Evolutionary conservation across 2,113 vertebrate species (phyloP).

Genomic region (Steatornis caripensis): DNA sequence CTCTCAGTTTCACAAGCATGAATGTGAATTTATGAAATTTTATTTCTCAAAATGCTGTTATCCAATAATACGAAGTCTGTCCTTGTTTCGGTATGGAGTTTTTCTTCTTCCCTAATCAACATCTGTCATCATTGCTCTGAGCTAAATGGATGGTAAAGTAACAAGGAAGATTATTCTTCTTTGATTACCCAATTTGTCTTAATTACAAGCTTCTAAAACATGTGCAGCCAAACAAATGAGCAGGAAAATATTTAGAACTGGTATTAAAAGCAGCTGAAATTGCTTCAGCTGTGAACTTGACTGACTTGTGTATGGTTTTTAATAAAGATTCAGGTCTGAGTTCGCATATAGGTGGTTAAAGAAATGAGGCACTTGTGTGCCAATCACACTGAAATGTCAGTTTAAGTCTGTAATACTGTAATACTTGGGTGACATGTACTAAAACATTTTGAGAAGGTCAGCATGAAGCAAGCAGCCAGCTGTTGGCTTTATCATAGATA

Average conservation of each 20-base stretch:
- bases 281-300: slow-evolving; percentile 51
- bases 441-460: slow-evolving; percentile 79
- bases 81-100: slow-evolving; percentile 31
- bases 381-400: slow-evolving; percentile 63
- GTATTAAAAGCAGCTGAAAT: slow-evolving; percentile 56
- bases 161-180: slow-evolving; percentile 73
- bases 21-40: slow-evolving; percentile 34
- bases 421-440: slow-evolving; percentile 62
- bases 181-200: slow-evolving; percentile 75
- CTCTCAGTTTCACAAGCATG: background rate
- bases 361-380: slow-evolving; percentile 56
- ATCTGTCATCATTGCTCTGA: slow-evolving; percentile 69
- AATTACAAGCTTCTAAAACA: slow-evolving; percentile 72
- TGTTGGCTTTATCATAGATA: slow-evolving; percentile 90
- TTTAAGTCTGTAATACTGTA: slow-evolving; percentile 56
- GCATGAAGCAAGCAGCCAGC: slow-evolving; percentile 85
- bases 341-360: slow-evolving; percentile 36
- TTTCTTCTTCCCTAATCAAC: slow-evolving; percentile 54
- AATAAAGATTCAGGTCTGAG: slow-evolving; percentile 53
- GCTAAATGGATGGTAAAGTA: slow-evolving; percentile 71
- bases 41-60: background rate
- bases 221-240: slow-evolving; percentile 64
- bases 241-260: slow-evolving; percentile 52
- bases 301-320: slow-evolving; percentile 53
- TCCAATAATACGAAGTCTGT: slow-evolving; percentile 19